Percentiles rank a stretch among this genome's conserved stretches.
Evolutionary conservation across 2,797 vertebrate genomes (phyloP).

Genomic region (Chelidonichthys spinosus): DNA sequence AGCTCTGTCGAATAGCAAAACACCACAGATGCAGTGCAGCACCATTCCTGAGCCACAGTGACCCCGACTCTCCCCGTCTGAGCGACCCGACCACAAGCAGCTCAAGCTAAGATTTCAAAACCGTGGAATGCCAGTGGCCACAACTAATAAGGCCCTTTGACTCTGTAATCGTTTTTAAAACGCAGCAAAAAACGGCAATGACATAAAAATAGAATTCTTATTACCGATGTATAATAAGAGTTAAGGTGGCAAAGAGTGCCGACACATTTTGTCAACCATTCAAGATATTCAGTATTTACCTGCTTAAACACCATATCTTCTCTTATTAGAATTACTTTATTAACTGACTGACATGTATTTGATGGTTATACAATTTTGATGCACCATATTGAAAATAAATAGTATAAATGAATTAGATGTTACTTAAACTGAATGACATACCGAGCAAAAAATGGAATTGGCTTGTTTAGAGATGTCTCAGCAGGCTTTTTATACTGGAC

Average conservation of each 20-base stretch:
- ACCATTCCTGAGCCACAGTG: constrained; percentile 44
- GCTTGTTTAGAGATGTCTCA: constrained; percentile 1
- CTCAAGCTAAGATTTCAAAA: constrained; percentile 63
- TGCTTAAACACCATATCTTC: neutral
- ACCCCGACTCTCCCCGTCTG: constrained; percentile 50
- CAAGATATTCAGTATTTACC: neutral
- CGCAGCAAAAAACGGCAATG: constrained; percentile 30
- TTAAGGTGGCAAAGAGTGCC: neutral
- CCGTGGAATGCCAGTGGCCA: constrained; percentile 55
- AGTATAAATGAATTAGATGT: neutral
- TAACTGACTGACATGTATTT: neutral
- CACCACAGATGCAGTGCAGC: constrained; percentile 41
- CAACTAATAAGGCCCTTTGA: constrained; percentile 60
- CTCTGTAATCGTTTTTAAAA: constrained; percentile 56
- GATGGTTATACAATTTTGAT: neutral
- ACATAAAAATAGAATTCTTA: constrained; percentile 53
- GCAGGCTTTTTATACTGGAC: constrained; percentile 11
- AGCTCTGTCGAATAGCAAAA: constrained; percentile 40
- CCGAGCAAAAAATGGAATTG: neutral
- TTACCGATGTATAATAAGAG: constrained; percentile 18
- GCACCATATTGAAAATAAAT: neutral
- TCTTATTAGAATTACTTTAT: no score
- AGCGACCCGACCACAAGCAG: constrained; percentile 55
- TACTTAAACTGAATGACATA: neutral
- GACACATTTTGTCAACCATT: constrained; percentile 1